A percentile compares a stretch with the other conserved stretches of the same genome.
Evolutionary conservation across 2,113 vertebrate species (phyloP).

Genomic region (Rutilus rutilus): DNA sequence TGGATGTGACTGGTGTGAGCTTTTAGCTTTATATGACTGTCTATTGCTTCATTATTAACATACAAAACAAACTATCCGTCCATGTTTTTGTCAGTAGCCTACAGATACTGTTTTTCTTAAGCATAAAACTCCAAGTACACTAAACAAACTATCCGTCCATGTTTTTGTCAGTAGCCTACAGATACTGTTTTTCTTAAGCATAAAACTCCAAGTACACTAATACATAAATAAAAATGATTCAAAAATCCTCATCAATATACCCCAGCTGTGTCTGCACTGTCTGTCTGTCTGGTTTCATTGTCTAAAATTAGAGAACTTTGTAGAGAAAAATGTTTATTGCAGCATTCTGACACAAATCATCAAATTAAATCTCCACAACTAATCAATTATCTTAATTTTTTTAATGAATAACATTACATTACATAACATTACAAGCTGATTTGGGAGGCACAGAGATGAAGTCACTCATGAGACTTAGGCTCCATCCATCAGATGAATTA

Average conservation of each 20-base stretch:
- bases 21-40: background rate
- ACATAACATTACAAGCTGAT: conserved; percentile 1
- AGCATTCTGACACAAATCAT: conserved; percentile 11
- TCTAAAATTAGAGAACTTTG: background rate
- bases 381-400: background rate
- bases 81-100: background rate
- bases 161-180: background rate
- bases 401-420: background rate
- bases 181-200: background rate
- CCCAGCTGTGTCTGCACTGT: background rate
- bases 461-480: background rate
- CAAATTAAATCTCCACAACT: background rate
- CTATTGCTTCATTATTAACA: background rate
- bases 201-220: background rate
- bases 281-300: background rate
- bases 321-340: background rate
- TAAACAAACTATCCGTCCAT: background rate
- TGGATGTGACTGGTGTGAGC: background rate
- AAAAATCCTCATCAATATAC: background rate
- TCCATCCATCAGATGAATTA: background rate
- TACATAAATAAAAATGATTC: background rate
- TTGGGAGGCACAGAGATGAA: background rate
- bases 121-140: background rate
- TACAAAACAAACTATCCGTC: background rate
- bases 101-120: background rate